Percentiles rank a stretch among this genome's conserved stretches.
Conservation (phyloP, 2,888 invertebrate species). For the Boloria euphrosyne region DNA sequence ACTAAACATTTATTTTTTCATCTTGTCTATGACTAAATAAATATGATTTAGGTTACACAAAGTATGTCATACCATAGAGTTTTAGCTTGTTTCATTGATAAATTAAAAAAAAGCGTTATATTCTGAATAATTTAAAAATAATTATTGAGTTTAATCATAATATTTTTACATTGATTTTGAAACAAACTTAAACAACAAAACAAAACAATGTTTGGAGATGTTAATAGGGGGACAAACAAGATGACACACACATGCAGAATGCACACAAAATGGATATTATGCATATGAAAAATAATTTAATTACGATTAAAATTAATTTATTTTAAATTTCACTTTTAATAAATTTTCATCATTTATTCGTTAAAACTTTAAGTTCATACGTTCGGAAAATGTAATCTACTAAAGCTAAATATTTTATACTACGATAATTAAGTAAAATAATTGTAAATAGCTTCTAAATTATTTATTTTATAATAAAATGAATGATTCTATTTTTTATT, state of each 20-base stretch:
- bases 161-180: neutral
- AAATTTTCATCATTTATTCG: too few species aligned
- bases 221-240: conserved; percentile 25
- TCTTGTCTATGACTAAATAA: conserved; percentile 1
- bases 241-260: conserved; percentile 37
- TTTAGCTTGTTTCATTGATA: conserved; percentile 15
- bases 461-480: too few species aligned
- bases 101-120: neutral
- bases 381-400: too few species aligned
- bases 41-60: conserved; percentile 11
- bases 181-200: conserved; percentile 26
- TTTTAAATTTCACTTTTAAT: neutral
- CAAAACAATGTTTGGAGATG: conserved; percentile 26
- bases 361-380: too few species aligned
- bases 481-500: too few species aligned
- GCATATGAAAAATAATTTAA: conserved; percentile 1
- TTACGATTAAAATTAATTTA: neutral
- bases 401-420: too few species aligned
- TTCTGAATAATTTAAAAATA: neutral
- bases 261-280: conserved; percentile 35
- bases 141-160: neutral
- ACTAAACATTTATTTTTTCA: conserved; percentile 9
- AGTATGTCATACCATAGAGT: conserved; percentile 12
- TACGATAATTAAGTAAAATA: too few species aligned
- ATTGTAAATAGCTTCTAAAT: too few species aligned